A percentile compares a stretch with the other conserved stretches of the same genome.
Evolutionary conservation across 2,888 invertebrate genomes (phyloP).

Genomic region (Hydraecia micacea): DNA sequence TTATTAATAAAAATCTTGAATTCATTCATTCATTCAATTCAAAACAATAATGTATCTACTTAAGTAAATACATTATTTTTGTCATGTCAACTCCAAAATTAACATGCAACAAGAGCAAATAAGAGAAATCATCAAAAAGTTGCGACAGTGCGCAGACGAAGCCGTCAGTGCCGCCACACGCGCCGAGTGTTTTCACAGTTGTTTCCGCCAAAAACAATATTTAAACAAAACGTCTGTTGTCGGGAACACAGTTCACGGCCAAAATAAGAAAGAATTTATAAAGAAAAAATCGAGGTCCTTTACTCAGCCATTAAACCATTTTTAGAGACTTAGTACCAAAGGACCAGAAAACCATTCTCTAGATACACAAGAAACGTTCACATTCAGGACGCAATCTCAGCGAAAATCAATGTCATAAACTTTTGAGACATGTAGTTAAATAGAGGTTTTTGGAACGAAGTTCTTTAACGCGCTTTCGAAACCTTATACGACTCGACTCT

Average conservation of each 20-base stretch:
- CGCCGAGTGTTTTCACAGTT: constrained; percentile 60
- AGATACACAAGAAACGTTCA: too few species aligned
- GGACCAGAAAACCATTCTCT: not conserved
- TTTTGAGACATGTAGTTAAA: not conserved
- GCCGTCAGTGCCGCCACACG: constrained; percentile 51
- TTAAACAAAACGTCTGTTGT: constrained; percentile 20
- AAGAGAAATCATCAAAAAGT: constrained; percentile 16
- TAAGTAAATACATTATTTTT: too few species aligned
- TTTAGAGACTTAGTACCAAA: not conserved
- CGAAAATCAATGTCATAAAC: too few species aligned
- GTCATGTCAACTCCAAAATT: constrained; percentile 1
- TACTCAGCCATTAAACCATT: too few species aligned
- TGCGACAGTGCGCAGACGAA: constrained; percentile 32
- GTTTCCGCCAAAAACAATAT: constrained; percentile 50
- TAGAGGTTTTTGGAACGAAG: not conserved
- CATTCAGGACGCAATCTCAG: too few species aligned
- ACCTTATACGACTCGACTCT: not conserved
- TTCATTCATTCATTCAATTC: too few species aligned
- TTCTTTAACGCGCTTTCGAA: too few species aligned
- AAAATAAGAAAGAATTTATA: not conserved
- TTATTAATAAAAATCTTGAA: too few species aligned
- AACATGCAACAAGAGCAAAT: constrained; percentile 31
- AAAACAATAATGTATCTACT: too few species aligned
- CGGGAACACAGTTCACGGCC: constrained; percentile 9
- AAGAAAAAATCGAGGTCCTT: not conserved